Evolutionary conservation across 1,140 invertebrate genomes (phyloP), one percentile per base, ranked within the genome.

Genomic region (Bombus turneri): DNA sequence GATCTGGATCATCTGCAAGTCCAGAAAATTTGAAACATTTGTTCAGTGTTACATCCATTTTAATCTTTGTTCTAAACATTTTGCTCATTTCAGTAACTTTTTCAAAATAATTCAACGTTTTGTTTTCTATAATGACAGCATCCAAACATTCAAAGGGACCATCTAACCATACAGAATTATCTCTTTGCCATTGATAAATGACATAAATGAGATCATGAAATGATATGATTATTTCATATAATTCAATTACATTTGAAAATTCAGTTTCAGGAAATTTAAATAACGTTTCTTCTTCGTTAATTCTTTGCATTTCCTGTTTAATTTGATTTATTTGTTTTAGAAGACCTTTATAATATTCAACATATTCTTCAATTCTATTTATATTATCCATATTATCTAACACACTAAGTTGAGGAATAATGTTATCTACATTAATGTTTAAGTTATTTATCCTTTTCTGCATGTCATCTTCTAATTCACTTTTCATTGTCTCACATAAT

Each of bases 211-310:
- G 90, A 28, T 93, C 92, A 57, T 94, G 90, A 74, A 96, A 95
- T 6, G 95, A 94, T 57, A 90, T 43, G 13, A 96, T 91, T 31
- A 95, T 92, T 73, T 95, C 95, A 68, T 95, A 95, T 25, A 96
- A 89, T 87, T 97, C 96, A 28, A 95, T 94, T 5, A 97, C 93
- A 91, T 96, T 96, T 4, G 96, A 96, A 91, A 96, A 97, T 0
- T 93, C 93, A n/a, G 96, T 96, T 72, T 96, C 93, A 5, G 96
- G 96, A 90, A 97, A 96, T 89, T 97, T 97, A 86, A 97, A 97
- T 4, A 97, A 92, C 4, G 93, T 95, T 93, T 98, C 97, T 93
- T 97, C 97, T 90, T 96, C 94, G 90, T 97, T 97, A 53, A 97
- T 96, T 94, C 95, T 96, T 31, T 93, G 87, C 71, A 97, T 96